Conservation (phyloP, 1,140 invertebrate genomes). For the Acyrthosiphon pisum region DNA sequence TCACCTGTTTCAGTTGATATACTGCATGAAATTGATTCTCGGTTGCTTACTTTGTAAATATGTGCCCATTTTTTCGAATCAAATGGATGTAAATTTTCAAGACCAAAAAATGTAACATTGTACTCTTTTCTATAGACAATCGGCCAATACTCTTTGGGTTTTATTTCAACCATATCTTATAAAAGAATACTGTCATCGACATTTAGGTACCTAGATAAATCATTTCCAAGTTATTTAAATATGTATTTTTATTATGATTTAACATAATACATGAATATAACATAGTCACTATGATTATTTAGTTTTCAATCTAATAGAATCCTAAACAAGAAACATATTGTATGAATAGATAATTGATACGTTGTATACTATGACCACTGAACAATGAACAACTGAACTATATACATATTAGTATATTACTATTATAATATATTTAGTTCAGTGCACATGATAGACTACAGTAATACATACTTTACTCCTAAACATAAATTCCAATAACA, state of each 20-base stretch:
- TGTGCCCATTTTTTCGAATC: slow-evolving; percentile 86
- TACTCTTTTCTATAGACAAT: slow-evolving; percentile 81
- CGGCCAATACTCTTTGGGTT: slow-evolving; percentile 65
- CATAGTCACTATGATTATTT: background rate
- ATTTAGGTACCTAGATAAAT: background rate
- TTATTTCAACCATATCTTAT: slow-evolving; percentile 26
- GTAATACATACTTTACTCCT: background rate
- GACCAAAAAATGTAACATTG: slow-evolving; percentile 80
- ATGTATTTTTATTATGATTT: background rate
- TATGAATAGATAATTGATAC: background rate
- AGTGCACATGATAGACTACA: background rate
- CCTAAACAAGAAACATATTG: background rate
- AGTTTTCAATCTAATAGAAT: background rate
- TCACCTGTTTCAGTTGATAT: background rate
- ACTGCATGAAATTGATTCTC: background rate
- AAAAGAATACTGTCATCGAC: background rate
- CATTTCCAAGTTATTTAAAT: background rate
- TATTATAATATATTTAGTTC: background rate
- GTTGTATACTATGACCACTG: background rate
- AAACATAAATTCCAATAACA: background rate
- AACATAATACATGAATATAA: background rate
- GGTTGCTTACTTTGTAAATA: slow-evolving; percentile 72
- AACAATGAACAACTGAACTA: background rate
- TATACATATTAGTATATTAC: background rate
- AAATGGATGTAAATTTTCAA: slow-evolving; percentile 88